phyloP scores from a whole-genome alignment of 1,140 invertebrate species.

The Drosophila pectinifera region DNA sequence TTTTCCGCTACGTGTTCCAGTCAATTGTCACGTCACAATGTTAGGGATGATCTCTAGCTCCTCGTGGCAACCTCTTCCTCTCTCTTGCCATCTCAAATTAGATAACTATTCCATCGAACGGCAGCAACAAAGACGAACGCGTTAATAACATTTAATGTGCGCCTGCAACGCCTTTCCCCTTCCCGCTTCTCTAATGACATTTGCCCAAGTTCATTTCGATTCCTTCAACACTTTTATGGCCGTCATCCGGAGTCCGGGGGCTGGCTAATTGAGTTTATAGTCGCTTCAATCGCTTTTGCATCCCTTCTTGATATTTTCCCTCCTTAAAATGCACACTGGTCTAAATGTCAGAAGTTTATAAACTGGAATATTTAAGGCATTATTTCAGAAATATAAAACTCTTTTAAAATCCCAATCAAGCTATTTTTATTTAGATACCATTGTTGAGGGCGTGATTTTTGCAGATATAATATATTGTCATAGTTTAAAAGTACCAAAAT shows the following conservation, averaged over 20 bases:
- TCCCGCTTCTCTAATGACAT: constrained; percentile 48
- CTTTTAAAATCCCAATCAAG: too few species aligned
- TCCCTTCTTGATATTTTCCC: background rate
- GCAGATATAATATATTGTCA: too few species aligned
- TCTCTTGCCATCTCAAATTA: constrained; percentile 61
- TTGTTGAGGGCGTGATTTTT: too few species aligned
- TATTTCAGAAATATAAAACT: too few species aligned
- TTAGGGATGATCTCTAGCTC: constrained; percentile 8
- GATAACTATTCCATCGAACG: constrained; percentile 76
- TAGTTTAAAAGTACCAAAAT: too few species aligned
- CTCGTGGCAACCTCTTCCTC: constrained; percentile 35
- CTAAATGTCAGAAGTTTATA: background rate
- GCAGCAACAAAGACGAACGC: constrained; percentile 49
- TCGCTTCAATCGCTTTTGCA: constrained; percentile 55
- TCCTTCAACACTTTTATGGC: constrained; percentile 65
- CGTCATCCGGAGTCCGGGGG: constrained; percentile 14
- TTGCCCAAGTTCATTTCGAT: constrained; percentile 72
- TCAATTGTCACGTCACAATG: constrained; percentile 77
- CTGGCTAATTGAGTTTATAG: constrained; percentile 76
- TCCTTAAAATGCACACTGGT: background rate
- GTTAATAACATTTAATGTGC: constrained; percentile 82
- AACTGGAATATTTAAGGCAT: too few species aligned
- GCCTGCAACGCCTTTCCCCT: background rate
- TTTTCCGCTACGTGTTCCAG: constrained; percentile 53
- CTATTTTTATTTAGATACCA: too few species aligned